Conservation (phyloP, 2,888 invertebrate species). For the Drosophila villosipedis region DNA sequence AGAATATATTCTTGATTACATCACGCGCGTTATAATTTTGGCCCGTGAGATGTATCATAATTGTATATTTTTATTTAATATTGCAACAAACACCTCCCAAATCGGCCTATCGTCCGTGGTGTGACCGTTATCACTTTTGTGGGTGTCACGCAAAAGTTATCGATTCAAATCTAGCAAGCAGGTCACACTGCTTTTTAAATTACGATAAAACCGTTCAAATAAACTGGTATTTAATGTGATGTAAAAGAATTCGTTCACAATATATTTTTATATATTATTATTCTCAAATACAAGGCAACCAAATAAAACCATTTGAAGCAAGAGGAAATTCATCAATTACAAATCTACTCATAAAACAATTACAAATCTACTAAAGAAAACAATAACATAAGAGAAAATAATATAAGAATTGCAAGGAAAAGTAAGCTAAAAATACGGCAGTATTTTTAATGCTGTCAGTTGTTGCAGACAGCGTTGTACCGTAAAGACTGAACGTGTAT, state of each 20-base stretch:
- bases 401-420: not conserved
- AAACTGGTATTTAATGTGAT: not conserved
- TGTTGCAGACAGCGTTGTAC: not conserved
- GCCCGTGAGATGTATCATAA: slow-evolving; percentile 86
- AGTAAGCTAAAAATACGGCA: not conserved
- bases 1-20: slow-evolving; percentile 95
- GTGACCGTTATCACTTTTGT: slow-evolving; percentile 27
- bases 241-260: not conserved
- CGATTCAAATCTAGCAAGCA: not conserved
- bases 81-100: slow-evolving; percentile 44
- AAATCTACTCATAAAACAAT: not conserved
- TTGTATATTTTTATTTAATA: slow-evolving; percentile 38
- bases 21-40: slow-evolving; percentile 91
- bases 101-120: slow-evolving; percentile 35
- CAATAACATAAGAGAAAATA: not conserved
- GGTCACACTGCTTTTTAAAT: slow-evolving; percentile 12
- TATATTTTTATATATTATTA: not conserved
- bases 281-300: not conserved
- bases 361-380: not conserved
- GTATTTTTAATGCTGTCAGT: slow-evolving; percentile 31
- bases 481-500: slow-evolving; percentile 41
- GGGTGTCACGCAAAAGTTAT: not conserved
- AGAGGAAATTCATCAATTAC: not conserved
- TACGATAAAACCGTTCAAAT: not conserved
- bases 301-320: not conserved